These are phyloP conservation scores for Bungarus multicinctus DNA, from an alignment of 2,113 vertebrate genomes.

Conservation along the genomic window DNA sequence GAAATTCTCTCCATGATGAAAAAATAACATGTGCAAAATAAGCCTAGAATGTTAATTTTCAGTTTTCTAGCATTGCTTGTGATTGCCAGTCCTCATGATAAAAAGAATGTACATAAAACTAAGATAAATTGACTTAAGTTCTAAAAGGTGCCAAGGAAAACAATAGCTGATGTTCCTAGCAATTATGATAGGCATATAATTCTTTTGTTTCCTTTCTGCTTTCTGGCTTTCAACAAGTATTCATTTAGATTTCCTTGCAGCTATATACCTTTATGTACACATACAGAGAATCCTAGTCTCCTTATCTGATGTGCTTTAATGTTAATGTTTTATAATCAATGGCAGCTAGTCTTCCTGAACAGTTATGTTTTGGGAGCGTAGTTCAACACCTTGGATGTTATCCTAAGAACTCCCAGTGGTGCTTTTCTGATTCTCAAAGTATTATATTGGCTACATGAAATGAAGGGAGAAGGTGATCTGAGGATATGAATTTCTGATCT, in stretches of 20 bases:
- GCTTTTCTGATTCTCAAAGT: background rate
- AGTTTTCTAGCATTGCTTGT: background rate
- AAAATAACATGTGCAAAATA: background rate
- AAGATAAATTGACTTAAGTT: background rate
- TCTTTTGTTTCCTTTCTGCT: constrained; percentile 1
- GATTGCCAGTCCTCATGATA: background rate
- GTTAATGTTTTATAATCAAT: background rate
- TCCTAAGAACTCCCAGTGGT: background rate
- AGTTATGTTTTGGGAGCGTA: background rate
- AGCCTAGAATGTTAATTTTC: background rate
- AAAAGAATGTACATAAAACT: background rate
- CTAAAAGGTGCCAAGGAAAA: background rate
- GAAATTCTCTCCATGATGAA: background rate
- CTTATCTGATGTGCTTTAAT: background rate
- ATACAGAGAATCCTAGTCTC: background rate
- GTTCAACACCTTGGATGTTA: background rate
- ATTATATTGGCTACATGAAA: background rate
- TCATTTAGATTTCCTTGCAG: background rate
- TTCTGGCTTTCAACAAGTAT: background rate
- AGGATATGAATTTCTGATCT: background rate
- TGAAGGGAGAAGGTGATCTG: background rate
- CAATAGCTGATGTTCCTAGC: background rate
- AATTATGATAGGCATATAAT: background rate
- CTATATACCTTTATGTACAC: background rate
- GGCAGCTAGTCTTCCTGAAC: background rate